Evolutionary conservation across 2,113 vertebrate genomes (phyloP), one percentile per base, ranked within the genome.

Genomic region (Rutilus rutilus): DNA sequence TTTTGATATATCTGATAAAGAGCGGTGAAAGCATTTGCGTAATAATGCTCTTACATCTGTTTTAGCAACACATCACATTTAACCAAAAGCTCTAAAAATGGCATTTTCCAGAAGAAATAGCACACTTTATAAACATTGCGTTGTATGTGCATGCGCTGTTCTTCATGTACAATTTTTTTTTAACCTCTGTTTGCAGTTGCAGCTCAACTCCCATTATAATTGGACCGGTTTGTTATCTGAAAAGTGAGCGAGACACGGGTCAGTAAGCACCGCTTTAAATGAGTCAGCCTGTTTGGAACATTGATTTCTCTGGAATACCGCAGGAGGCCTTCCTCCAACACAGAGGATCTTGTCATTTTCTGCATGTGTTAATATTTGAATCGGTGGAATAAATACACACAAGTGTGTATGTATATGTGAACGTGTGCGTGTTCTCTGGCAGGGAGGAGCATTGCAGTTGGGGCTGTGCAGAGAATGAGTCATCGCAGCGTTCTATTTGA

Each of bases 401-500:
- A 2, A 23, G n/a, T 42, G 47, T 54, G 76, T 78, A 59, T 82
- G 59, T 78, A 36, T 67, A 47, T 67, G 42, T 45, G 64, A 67
- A 47, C 75, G 81, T 64, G 82, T 65, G 76, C 50, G 84, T 81
- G 71, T 83, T 85, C 71, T 86, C 77, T 90, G 87, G 79, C 79
- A 52, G 79, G 83, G 82, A 85, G 84, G 80, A 86, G 85, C 82
- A 87, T 85, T 91, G 90, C 88, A 89, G 87, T 85, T 85, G 86
- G 87, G 82, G 85, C 84, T 89, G 91, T 88, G 86, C 75, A 74
- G 87, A 64, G 87, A 74, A 83, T 91, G 90, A 92, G 88, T 90
- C 91, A 91, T 91, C 89, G 27, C 87, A 79, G 73, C 78, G 57
- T 89, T 90, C 89, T 87, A 74, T 92, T 90, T 89, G 87, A 88